phyloP scores from a whole-genome alignment of 2,113 vertebrate species.

The Etheostoma cragini region DNA sequence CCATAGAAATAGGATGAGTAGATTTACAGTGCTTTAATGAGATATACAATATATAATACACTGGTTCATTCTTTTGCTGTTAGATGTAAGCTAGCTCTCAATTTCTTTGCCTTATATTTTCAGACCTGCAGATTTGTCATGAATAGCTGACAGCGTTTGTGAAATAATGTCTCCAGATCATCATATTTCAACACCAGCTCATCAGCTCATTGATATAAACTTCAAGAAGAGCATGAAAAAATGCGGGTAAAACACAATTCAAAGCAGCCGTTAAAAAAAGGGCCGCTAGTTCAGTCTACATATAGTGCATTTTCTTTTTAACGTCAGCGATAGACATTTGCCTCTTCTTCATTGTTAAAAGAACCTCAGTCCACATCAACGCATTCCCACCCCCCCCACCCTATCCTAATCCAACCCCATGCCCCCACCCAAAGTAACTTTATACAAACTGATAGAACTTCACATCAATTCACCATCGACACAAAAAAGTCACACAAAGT shows the following conservation, averaged over 20 bases:
- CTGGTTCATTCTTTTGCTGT: slow-evolving; percentile 36
- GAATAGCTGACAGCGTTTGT: slow-evolving; percentile 35
- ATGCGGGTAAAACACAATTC: slow-evolving; percentile 11
- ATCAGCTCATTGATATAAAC: slow-evolving; percentile 22
- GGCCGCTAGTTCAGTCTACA: slow-evolving; percentile 28
- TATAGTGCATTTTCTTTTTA: slow-evolving; percentile 53
- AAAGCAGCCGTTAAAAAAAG: slow-evolving; percentile 27
- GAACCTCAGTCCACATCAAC: slow-evolving; percentile 4
- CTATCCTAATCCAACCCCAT: slow-evolving; percentile 8
- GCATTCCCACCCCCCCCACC: slow-evolving; percentile 11
- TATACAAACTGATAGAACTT: slow-evolving; percentile 68
- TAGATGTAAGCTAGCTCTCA: slow-evolving; percentile 34
- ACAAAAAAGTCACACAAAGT: slow-evolving; percentile 67
- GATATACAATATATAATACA: slow-evolving; percentile 75
- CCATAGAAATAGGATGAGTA: slow-evolving; percentile 76
- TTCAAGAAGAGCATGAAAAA: slow-evolving; percentile 23
- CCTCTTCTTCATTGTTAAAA: slow-evolving; percentile 40
- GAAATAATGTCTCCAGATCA: slow-evolving; percentile 23
- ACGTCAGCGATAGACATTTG: slow-evolving; percentile 50
- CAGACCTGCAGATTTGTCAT: slow-evolving; percentile 43
- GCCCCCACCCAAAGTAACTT: slow-evolving; percentile 46
- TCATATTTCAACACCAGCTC: slow-evolving; percentile 16
- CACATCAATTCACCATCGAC: slow-evolving; percentile 73
- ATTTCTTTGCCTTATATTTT: slow-evolving; percentile 33
- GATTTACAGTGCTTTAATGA: slow-evolving; percentile 76